These are phyloP conservation scores for Nasalis larvatus DNA, from an alignment of 2,113 vertebrate genomes.

Conservation along the genomic window DNA sequence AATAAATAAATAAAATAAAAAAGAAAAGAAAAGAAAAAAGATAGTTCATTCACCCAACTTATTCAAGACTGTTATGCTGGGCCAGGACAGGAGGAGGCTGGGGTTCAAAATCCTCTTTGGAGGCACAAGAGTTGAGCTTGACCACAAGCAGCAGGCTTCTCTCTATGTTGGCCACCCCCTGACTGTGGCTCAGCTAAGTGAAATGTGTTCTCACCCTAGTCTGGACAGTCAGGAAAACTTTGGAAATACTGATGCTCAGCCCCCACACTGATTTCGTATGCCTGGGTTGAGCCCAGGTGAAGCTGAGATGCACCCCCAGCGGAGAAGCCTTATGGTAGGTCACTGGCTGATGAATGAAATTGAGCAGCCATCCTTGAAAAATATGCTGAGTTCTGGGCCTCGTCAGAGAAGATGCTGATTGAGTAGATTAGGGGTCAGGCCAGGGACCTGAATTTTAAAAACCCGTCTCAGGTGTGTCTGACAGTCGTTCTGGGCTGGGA, in stretches of 20 bases:
- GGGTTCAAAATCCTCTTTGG: conserved; percentile 44
- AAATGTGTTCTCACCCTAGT: conserved; percentile 35
- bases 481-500: background rate
- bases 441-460: background rate
- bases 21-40: background rate
- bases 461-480: background rate
- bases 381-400: background rate
- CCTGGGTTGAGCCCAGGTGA: background rate
- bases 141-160: background rate
- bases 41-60: conserved; percentile 75
- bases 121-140: background rate
- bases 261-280: too few species aligned
- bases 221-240: background rate
- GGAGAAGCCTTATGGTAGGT: background rate
- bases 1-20: too few species aligned
- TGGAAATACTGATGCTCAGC: background rate
- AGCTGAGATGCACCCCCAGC: background rate
- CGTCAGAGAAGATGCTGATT: background rate
- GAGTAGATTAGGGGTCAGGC: background rate
- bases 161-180: conserved; percentile 35
- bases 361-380: background rate
- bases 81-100: background rate
- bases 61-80: conserved; percentile 57
- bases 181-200: conserved; percentile 30
- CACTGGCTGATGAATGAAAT: background rate